Evolutionary conservation across 2,797 vertebrate species (phyloP).

Genomic region (Atherinosoma microstoma): DNA sequence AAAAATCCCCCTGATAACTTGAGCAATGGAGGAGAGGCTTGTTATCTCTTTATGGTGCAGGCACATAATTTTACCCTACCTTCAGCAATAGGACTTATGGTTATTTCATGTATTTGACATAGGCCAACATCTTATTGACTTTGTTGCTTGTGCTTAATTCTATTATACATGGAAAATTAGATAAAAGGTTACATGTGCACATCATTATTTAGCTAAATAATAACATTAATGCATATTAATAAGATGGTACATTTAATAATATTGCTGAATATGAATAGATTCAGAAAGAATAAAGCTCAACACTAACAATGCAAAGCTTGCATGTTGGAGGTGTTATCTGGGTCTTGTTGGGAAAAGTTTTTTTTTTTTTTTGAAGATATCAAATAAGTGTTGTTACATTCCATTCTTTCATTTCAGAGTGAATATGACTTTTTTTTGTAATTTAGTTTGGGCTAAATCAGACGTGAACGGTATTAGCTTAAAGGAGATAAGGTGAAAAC

Average conservation of each 20-base stretch:
- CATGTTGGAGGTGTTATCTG: background rate
- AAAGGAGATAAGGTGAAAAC: slow-evolving; percentile 52
- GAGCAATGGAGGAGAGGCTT: background rate
- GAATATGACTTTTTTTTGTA: slow-evolving; percentile 38
- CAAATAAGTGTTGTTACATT: slow-evolving; percentile 35
- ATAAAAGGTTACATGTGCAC: background rate
- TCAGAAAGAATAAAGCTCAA: background rate
- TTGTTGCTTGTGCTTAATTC: background rate
- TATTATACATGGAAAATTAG: background rate
- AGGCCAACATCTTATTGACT: background rate
- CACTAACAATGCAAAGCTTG: background rate
- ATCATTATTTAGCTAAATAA: background rate
- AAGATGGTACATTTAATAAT: background rate
- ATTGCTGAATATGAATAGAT: background rate
- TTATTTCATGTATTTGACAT: background rate
- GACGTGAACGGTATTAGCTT: slow-evolving; percentile 55
- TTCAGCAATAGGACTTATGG: background rate
- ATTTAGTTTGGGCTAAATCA: slow-evolving; percentile 61
- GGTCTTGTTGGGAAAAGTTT: background rate
- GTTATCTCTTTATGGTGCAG: background rate
- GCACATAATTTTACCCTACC: background rate
- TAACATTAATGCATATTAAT: background rate
- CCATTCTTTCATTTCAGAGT: slow-evolving; percentile 30
- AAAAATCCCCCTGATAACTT: background rate
- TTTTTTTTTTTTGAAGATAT: slow-evolving; percentile 14